A percentile compares a stretch with the other conserved stretches of the same genome.
Conservation (phyloP, 2,888 invertebrate genomes). For the Graphium colonna region DNA sequence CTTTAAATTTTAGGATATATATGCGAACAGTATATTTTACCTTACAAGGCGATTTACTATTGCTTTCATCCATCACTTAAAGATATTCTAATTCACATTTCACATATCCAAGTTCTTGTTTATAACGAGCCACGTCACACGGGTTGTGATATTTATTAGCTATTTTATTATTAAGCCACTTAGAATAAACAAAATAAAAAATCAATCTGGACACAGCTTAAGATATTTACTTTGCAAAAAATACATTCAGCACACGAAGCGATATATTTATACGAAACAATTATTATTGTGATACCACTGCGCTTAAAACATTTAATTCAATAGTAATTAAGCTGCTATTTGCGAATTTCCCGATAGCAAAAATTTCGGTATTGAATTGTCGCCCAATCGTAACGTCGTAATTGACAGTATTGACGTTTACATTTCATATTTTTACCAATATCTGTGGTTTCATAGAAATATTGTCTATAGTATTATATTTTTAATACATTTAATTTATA, state of each 20-base stretch:
- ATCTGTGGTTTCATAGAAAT: constrained; percentile 10
- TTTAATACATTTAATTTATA: too few species aligned
- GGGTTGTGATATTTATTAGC: constrained; percentile 65
- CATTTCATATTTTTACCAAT: constrained; percentile 4
- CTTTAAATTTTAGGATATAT: not conserved
- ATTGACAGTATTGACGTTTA: constrained; percentile 30
- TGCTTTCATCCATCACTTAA: constrained; percentile 72
- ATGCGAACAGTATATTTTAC: constrained; percentile 49
- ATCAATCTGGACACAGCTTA: constrained; percentile 67
- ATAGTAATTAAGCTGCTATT: constrained; percentile 7
- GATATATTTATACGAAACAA: not conserved
- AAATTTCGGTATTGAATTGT: constrained; percentile 12
- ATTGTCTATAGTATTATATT: not conserved
- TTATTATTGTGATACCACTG: not conserved
- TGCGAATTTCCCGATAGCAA: constrained; percentile 8
- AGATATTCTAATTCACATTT: constrained; percentile 64
- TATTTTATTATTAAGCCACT: constrained; percentile 75
- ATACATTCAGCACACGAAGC: not conserved
- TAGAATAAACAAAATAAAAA: constrained; percentile 72
- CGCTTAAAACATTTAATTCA: constrained; percentile 2
- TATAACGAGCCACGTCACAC: constrained; percentile 59
- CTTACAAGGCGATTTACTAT: constrained; percentile 74
- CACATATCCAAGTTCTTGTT: constrained; percentile 61
- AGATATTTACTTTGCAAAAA: constrained; percentile 59
- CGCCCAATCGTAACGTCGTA: constrained; percentile 17